phyloP scores from a whole-genome alignment of 2,113 vertebrate species.

The Pluvialis apricaria region DNA sequence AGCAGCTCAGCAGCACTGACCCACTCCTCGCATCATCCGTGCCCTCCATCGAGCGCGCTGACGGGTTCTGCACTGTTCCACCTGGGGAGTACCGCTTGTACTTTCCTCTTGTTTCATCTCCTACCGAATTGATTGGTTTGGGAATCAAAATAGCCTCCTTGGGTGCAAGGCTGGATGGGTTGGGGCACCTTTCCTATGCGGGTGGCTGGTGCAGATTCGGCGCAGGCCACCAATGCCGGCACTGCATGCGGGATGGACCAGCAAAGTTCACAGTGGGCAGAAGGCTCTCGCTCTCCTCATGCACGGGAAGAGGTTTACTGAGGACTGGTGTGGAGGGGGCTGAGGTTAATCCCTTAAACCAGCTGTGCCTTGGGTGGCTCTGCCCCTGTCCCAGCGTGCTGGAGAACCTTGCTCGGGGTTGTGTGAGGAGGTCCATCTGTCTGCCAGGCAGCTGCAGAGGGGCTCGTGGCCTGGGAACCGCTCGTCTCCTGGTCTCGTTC shows the following conservation, averaged over 20 bases:
- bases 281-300: too few species aligned
- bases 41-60: background rate
- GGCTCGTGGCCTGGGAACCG: accelerated
- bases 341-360: background rate
- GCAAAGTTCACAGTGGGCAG: background rate
- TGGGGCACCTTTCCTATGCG: background rate
- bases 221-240: background rate
- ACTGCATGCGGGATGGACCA: background rate
- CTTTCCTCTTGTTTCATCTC: background rate
- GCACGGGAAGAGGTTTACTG: background rate
- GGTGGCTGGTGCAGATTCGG: background rate
- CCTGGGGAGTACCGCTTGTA: background rate
- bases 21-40: background rate
- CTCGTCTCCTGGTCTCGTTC: background rate
- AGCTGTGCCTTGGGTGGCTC: background rate
- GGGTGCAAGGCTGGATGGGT: background rate
- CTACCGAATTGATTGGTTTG: background rate
- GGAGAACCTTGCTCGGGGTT: background rate
- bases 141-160: background rate
- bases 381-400: background rate
- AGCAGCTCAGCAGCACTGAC: accelerated
- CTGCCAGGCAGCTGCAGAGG: background rate
- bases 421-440: background rate
- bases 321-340: background rate
- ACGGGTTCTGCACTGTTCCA: background rate